Evolutionary conservation across 2,797 vertebrate species (phyloP), one percentile per base, ranked within the genome.

Genomic region (Poliocrania exsul): DNA sequence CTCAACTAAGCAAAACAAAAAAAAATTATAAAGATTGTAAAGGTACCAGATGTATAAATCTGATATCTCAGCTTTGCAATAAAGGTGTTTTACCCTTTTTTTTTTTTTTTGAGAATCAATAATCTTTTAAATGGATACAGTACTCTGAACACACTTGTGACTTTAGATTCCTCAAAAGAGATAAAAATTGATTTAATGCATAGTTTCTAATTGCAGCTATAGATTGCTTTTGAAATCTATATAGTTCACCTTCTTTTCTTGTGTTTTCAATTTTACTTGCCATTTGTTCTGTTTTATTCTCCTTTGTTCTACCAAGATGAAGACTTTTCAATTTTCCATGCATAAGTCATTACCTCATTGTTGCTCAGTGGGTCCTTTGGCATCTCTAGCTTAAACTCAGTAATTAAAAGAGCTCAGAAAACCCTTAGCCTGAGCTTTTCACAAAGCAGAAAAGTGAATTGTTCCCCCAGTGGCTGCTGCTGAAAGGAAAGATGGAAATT

Each of bases 391-490:
- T 95, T 95, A 93, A 91, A 81, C 25, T 44, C 23, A 88, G 81
- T 93, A 93, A 95, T 90, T 96, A 96, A 94, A 94, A 93, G 87
- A 87, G 57, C 73, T 96, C 78, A 88, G 73, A 90, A 93, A 90
- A 92, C 81, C 54, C 81, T 96, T 88, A 80, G 65, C 73, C 70
- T 77, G 44, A 90, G 81, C 42, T 83, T 93, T 90, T 40, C 31
- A 84, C 56, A 87, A 89, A 87, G 61, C 25, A 89, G 88, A 92
- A 92, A 81, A 90, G 64, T 75, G 86, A 88, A 92, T 88, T 92
- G 49, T 95, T 93, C 81, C 75, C 84, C 81, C 69, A 90, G 91
- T 88, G 94, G 53, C 70, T 93, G 50, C 80, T 79, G 53, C 38
- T 92, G 75, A 91, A 96, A 93, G 40, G 81, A 67, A 88, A 62